Conservation (phyloP, 2,797 vertebrate genomes). For the Acridotheres tristis region DNA sequence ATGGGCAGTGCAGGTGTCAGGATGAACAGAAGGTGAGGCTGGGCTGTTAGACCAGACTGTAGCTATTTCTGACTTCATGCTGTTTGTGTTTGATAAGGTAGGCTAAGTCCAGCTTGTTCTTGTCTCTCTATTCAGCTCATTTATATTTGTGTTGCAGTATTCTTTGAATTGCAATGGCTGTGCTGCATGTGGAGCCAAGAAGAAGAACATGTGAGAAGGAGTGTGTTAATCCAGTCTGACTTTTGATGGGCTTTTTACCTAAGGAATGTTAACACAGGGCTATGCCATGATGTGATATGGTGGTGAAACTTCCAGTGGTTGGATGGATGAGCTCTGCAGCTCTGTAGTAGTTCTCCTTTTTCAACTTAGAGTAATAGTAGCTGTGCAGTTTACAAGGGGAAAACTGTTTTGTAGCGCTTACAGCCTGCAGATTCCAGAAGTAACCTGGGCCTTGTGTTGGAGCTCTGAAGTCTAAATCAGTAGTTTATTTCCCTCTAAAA, state of each 20-base stretch:
- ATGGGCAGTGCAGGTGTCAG: neutral
- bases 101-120: neutral
- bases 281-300: rapidly evolving
- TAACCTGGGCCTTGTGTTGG: neutral
- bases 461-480: neutral
- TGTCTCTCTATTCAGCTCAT: neutral
- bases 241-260: neutral
- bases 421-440: neutral
- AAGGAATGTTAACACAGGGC: neutral
- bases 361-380: neutral
- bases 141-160: neutral
- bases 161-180: neutral
- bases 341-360: neutral
- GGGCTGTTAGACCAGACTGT: neutral
- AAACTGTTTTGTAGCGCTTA: neutral
- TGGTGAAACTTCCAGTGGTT: neutral
- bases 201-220: neutral
- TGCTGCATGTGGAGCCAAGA: neutral
- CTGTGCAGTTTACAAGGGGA: neutral
- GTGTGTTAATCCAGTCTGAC: neutral
- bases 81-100: neutral
- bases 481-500: neutral
- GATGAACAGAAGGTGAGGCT: neutral
- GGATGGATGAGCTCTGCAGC: neutral
- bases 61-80: neutral